These are phyloP conservation scores for Halichondria panicea DNA, from an alignment of 37 sponge, comb jelly and placozoan genomes.

Conservation along the genomic window DNA sequence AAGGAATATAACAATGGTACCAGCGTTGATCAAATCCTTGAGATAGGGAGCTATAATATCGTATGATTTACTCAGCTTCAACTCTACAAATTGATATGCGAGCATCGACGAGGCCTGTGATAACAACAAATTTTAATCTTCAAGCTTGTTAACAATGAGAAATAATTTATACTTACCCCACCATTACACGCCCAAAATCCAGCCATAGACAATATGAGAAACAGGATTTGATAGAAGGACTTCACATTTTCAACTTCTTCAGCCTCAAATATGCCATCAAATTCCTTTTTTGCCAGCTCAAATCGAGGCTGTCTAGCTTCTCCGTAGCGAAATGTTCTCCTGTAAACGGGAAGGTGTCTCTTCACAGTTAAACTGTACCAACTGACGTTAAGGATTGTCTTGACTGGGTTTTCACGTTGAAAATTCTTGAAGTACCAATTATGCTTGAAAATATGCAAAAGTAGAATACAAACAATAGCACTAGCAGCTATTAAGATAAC, in stretches of 20 bases:
- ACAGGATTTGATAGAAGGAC: conserved; percentile 29
- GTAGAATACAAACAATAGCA: conserved; percentile 1
- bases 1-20: neutral
- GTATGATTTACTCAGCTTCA: too few species aligned
- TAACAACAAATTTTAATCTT: neutral
- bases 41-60: conserved; percentile 2
- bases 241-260: conserved; percentile 60
- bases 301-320: conserved; percentile 32
- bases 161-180: conserved; percentile 13
- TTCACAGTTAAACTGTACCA: conserved; percentile 29
- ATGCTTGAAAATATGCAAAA: conserved; percentile 7
- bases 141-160: neutral
- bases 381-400: conserved; percentile 16
- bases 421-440: conserved; percentile 19
- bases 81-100: too few species aligned
- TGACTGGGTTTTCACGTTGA: conserved; percentile 24
- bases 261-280: conserved; percentile 39
- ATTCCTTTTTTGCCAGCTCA: conserved; percentile 45
- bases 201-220: conserved; percentile 21
- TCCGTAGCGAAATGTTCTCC: conserved; percentile 47
- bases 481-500: neutral
- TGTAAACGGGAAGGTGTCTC: conserved; percentile 14
- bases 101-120: too few species aligned
- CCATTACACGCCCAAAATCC: conserved; percentile 12
- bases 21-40: conserved; percentile 4